Evolutionary conservation across 2,888 invertebrate genomes (phyloP).

Genomic region (Tenthredo mesomela): DNA sequence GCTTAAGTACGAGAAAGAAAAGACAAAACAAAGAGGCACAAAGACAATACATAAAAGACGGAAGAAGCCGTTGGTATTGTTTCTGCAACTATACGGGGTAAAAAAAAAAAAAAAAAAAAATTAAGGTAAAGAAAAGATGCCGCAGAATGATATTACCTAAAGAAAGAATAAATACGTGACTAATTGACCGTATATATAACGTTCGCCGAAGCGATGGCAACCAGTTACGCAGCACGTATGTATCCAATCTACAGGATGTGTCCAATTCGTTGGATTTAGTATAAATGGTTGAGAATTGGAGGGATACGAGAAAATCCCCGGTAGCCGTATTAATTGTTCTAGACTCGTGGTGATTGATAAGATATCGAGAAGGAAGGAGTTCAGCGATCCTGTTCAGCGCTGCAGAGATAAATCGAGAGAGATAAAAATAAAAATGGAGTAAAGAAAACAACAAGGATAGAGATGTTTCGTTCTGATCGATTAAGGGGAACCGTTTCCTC

Average conservation of each 20-base stretch:
- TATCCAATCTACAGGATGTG: background rate
- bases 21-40: conserved; percentile 14
- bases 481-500: conserved; percentile 61
- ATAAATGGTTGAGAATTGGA: conserved; percentile 19
- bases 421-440: background rate
- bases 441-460: background rate
- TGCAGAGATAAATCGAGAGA: conserved; percentile 15
- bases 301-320: background rate
- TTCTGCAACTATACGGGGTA: conserved; percentile 20
- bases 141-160: background rate
- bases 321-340: conserved; percentile 37
- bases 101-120: background rate
- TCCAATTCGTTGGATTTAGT: background rate
- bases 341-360: conserved; percentile 48
- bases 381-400: conserved; percentile 18
- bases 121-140: conserved; percentile 8
- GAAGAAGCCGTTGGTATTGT: background rate
- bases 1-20: background rate
- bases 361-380: background rate
- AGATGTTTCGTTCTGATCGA: conserved; percentile 56
- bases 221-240: conserved; percentile 55
- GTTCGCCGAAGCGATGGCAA: conserved; percentile 50
- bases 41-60: conserved; percentile 54
- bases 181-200: conserved; percentile 15
- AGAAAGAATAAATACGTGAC: background rate